A percentile compares a stretch with the other conserved stretches of the same genome.
Evolutionary conservation across 1,140 invertebrate genomes (phyloP).

Genomic region (Trichonephila inaurata): DNA sequence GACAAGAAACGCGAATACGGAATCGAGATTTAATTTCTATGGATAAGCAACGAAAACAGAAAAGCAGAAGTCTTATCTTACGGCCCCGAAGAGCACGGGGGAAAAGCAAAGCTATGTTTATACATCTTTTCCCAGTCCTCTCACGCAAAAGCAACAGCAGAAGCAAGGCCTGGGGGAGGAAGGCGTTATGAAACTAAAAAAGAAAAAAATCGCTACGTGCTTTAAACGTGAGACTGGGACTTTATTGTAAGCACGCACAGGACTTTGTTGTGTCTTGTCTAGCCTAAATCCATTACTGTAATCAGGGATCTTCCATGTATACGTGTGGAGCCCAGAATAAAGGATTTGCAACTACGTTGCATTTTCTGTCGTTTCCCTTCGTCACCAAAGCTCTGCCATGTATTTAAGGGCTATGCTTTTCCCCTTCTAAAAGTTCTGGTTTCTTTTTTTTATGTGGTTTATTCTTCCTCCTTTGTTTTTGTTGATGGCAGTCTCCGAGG

Average conservation of each 20-base stretch:
- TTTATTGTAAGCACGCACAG: constrained; percentile 71
- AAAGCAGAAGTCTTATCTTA: constrained; percentile 23
- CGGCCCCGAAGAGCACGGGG: background rate
- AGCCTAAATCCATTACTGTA: constrained; percentile 73
- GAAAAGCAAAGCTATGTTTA: constrained; percentile 14
- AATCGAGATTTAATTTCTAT: constrained; percentile 16
- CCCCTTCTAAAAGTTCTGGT: background rate
- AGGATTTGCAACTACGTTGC: constrained; percentile 74
- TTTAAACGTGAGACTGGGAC: constrained; percentile 67
- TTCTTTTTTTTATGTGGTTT: background rate
- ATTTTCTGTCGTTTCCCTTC: constrained; percentile 28
- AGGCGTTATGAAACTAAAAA: constrained; percentile 50
- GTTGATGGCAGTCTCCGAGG: background rate
- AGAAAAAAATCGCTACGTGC: constrained; percentile 60
- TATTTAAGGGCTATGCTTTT: constrained; percentile 49
- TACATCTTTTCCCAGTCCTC: constrained; percentile 36
- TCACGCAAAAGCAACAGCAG: constrained; percentile 32
- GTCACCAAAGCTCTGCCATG: constrained; percentile 28
- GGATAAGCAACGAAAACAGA: background rate
- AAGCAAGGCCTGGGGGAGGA: constrained; percentile 2
- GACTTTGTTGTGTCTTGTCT: constrained; percentile 75
- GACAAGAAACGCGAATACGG: background rate
- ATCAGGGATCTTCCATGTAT: constrained; percentile 75
- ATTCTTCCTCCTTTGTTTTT: background rate
- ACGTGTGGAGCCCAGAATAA: constrained; percentile 54